phyloP scores from a whole-genome alignment of 2,797 vertebrate species.

The Acanthurus lineatus region DNA sequence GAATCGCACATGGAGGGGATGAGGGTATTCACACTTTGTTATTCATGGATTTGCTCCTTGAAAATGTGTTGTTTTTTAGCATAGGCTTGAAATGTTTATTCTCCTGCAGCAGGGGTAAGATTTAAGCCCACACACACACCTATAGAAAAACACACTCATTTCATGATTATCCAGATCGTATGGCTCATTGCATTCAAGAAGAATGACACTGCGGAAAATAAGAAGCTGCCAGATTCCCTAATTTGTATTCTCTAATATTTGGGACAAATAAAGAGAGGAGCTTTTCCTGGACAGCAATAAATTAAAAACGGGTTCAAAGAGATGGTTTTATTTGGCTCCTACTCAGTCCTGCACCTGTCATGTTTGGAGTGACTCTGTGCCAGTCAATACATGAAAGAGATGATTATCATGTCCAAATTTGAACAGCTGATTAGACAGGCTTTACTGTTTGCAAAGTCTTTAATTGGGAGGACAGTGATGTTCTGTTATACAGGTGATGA shows the following conservation, averaged over 20 bases:
- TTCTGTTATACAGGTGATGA: conserved; percentile 34
- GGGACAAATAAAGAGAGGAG: conserved; percentile 43
- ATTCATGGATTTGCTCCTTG: conserved; percentile 56
- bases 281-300: conserved; percentile 52
- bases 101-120: conserved; percentile 8
- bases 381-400: conserved; percentile 69
- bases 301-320: conserved; percentile 51
- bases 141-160: conserved; percentile 28
- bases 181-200: conserved; percentile 37
- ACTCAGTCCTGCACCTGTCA: conserved; percentile 40
- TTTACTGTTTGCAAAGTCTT: conserved; percentile 51
- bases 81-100: conserved; percentile 26
- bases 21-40: conserved; percentile 46
- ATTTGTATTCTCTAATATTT: conserved; percentile 68
- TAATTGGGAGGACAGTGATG: conserved; percentile 35
- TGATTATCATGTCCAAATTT: conserved; percentile 75
- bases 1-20: conserved; percentile 36
- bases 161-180: conserved; percentile 39
- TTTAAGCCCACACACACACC: conserved; percentile 4
- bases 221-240: conserved; percentile 37
- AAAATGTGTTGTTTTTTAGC: conserved; percentile 16
- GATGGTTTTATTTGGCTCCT: conserved; percentile 38
- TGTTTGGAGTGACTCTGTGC: conserved; percentile 57
- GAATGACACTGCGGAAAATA: conserved; percentile 51
- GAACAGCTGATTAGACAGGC: conserved; percentile 66